Base-by-base conservation (phyloP, 2,888 invertebrate species). In the Andrena trimmerana region DNA sequence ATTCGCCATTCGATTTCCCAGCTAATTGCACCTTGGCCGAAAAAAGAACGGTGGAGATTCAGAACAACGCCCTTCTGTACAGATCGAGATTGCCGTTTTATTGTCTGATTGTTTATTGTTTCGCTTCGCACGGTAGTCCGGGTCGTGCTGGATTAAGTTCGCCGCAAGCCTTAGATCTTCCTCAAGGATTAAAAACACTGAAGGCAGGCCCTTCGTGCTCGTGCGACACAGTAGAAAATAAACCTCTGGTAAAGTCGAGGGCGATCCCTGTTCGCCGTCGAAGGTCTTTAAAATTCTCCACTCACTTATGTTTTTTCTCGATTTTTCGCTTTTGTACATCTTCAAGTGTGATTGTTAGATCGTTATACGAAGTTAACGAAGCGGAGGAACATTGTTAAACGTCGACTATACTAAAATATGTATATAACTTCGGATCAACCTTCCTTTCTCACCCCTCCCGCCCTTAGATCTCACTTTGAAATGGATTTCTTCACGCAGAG, bases 321-420 rank as follows among this genome's bases (percentile, higher is more conserved):
- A 2, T 52, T 54, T 2, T n/a, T 31, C 29, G 10, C 13, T 65
- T 78, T 42, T 67, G 66, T 78, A 71, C 60, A 70, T 59, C 24
- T 50, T 78, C 27, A 31, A 52, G 62, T 24, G 36, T 36, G 60
- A 29, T 75, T 52, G 36, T 76, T 52, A 31, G 29, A 24, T 54
- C 52, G 50, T 68, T n/a, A 33, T 62, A 68, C 24, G 62, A 68
- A 72, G 77, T 62, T 77, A 71, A 65, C 52, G 77, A 77, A 54
- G 67, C 67, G 67, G 16, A 81, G 80, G 71, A 81, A 78, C 77
- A 76, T 57, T 62, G 60, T 78, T 33, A 50, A 72, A 67, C 20
- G 20, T 68, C 62, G 59, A 31, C 31, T 70, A 70, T 69, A 42
- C 50, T 79, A 75, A 70, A 77, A 52, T 67, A 52, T 60, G 63